These are phyloP conservation scores for Bufo gargarizans DNA, from an alignment of 2,113 vertebrate genomes.

Conservation along the genomic window DNA sequence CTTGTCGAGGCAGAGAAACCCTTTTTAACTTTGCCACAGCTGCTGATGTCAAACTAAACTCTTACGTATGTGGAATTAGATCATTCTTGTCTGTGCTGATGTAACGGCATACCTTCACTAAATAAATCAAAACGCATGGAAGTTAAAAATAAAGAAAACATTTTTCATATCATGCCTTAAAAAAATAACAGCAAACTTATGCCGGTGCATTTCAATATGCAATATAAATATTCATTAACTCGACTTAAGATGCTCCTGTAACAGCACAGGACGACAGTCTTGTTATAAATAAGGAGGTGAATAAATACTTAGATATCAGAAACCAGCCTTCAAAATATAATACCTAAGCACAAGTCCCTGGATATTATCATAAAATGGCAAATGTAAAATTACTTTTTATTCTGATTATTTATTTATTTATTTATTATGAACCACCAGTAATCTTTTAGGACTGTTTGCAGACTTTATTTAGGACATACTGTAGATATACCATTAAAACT, in stretches of 20 bases:
- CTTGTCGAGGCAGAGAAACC: slow-evolving; percentile 75
- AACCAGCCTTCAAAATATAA: background rate
- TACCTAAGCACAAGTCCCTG: background rate
- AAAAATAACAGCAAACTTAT: background rate
- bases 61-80: slow-evolving; percentile 82
- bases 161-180: too few species aligned
- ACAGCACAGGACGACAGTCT: background rate
- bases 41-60: slow-evolving; percentile 80
- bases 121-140: background rate
- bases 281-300: background rate
- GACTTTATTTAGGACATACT: too few species aligned
- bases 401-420: too few species aligned
- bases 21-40: slow-evolving; percentile 65
- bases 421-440: too few species aligned
- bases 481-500: too few species aligned
- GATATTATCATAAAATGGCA: background rate
- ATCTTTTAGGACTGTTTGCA: too few species aligned
- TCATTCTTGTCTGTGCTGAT: slow-evolving; percentile 80
- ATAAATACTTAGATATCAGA: background rate
- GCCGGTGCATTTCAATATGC: background rate
- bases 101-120: slow-evolving; percentile 67
- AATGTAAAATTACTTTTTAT: too few species aligned
- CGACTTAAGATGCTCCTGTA: background rate
- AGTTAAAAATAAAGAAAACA: background rate
- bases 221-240: background rate